Conservation (phyloP, 1,140 invertebrate species). For the Pararge aegeria region DNA sequence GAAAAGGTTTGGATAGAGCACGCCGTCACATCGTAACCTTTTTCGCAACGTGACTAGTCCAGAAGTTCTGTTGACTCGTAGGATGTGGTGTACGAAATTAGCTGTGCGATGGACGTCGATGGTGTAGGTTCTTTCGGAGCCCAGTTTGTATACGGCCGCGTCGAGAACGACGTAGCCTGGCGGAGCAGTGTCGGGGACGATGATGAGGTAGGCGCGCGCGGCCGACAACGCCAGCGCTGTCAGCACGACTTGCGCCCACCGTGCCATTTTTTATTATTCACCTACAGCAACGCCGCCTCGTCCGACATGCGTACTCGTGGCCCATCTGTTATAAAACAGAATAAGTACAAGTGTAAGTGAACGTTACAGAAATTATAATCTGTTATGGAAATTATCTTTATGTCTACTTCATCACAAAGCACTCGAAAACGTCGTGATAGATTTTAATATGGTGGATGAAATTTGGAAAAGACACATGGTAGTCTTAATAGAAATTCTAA, state of each 20-base stretch:
- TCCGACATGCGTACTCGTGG: conserved; percentile 40
- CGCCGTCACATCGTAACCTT: conserved; percentile 87
- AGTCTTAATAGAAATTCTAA: too few species aligned
- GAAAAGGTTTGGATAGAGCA: conserved; percentile 91
- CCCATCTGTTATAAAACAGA: conserved; percentile 47
- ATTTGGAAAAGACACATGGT: too few species aligned
- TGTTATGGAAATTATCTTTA: too few species aligned
- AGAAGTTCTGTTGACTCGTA: conserved; percentile 86
- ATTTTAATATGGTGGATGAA: too few species aligned
- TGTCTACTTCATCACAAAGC: too few species aligned
- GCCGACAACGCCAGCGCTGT: conserved; percentile 44
- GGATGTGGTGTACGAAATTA: conserved; percentile 88
- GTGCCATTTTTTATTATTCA: conserved; percentile 55
- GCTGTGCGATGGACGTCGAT: conserved; percentile 89
- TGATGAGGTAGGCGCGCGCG: conserved; percentile 82
- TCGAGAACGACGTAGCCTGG: conserved; percentile 88
- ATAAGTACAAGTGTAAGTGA: not conserved
- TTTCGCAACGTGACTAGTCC: conserved; percentile 88
- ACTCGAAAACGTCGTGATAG: too few species aligned
- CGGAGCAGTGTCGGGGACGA: conserved; percentile 84
- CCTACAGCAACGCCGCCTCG: conserved; percentile 66
- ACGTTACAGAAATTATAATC: too few species aligned
- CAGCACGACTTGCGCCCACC: conserved; percentile 49
- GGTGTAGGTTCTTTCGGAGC: conserved; percentile 86
- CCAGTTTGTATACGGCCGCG: conserved; percentile 88